A percentile compares a stretch with the other conserved stretches of the same genome.
phyloP scores from a whole-genome alignment of 2,888 invertebrate species.

The Rhamphomyia laevipes region DNA sequence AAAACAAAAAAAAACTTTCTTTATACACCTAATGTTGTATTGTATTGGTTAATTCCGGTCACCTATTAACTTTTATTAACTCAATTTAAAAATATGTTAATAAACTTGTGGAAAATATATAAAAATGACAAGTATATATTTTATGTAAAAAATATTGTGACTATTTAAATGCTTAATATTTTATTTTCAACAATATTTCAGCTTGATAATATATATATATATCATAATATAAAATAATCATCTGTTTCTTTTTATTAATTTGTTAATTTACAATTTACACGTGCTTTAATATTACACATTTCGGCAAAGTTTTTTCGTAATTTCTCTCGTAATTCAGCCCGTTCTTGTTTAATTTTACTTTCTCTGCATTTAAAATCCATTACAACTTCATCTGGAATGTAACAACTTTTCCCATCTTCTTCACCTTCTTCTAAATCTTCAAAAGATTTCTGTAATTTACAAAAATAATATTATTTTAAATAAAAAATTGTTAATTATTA shows the following conservation, averaged over 20 bases:
- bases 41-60: too few species aligned
- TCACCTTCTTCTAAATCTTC: constrained; percentile 63
- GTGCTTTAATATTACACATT: constrained; percentile 43
- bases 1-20: too few species aligned
- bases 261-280: constrained; percentile 12
- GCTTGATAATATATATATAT: constrained; percentile 1
- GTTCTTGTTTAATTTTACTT: constrained; percentile 64
- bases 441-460: constrained; percentile 60
- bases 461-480: constrained; percentile 8
- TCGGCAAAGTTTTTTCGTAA: constrained; percentile 73
- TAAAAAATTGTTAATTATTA: neutral
- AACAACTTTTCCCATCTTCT: constrained; percentile 58
- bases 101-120: too few species aligned
- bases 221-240: neutral
- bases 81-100: too few species aligned
- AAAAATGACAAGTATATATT: too few species aligned
- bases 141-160: neutral
- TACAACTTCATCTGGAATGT: constrained; percentile 80
- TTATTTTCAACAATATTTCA: constrained; percentile 1
- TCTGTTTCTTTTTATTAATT: constrained; percentile 2
- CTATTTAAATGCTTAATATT: constrained; percentile 1
- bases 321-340: constrained; percentile 69
- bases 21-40: too few species aligned
- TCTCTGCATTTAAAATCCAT: constrained; percentile 72
- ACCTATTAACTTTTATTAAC: too few species aligned